These are phyloP conservation scores for Zosterops japonicus DNA, from an alignment of 2,113 vertebrate genomes.

Conservation along the genomic window DNA sequence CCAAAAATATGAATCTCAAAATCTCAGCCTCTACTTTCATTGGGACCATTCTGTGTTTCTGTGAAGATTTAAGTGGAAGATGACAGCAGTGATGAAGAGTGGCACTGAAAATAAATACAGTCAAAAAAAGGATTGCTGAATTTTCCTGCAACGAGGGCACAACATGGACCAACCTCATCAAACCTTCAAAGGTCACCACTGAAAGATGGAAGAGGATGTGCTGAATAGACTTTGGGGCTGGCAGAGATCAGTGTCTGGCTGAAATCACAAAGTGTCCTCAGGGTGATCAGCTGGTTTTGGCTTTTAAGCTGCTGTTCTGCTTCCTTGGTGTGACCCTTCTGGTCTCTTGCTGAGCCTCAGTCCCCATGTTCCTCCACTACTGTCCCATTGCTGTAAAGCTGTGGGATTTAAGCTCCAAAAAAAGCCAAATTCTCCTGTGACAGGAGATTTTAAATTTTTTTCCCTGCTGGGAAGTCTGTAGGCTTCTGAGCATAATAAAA, in stretches of 20 bases:
- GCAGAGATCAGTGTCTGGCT: neutral
- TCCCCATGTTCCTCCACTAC: neutral
- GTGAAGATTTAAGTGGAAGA: constrained; percentile 14
- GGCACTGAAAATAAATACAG: neutral
- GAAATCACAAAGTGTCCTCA: neutral
- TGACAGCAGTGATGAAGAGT: neutral
- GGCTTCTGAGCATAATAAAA: neutral
- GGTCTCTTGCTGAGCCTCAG: neutral
- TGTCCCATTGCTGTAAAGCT: neutral
- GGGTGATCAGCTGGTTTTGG: neutral
- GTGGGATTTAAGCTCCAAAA: neutral
- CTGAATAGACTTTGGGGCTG: neutral
- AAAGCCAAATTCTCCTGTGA: neutral
- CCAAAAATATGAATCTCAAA: constrained; percentile 53
- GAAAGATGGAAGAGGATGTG: neutral
- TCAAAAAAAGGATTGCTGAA: neutral
- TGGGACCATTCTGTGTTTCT: neutral
- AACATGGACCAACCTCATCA: accelerated
- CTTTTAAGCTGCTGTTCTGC: neutral
- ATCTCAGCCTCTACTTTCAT: neutral
- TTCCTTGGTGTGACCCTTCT: neutral
- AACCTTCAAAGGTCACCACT: neutral
- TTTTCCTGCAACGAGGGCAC: neutral
- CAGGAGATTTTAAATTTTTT: neutral
- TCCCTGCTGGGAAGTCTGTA: neutral